Percentiles rank a stretch among this genome's conserved stretches.
phyloP scores from a whole-genome alignment of 1,140 invertebrate species.

The Planococcus citri region DNA sequence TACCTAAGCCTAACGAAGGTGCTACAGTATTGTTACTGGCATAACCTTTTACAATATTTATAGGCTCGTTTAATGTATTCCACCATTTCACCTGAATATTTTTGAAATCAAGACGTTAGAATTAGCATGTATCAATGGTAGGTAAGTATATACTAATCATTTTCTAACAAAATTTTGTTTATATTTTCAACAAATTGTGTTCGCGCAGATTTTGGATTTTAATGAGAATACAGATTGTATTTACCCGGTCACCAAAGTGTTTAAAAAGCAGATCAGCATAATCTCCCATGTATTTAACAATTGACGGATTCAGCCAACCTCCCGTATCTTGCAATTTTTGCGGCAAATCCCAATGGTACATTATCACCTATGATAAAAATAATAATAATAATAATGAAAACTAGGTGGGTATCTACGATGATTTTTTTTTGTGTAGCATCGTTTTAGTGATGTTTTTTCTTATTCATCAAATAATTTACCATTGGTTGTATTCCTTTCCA shows the following conservation, averaged over 20 bases:
- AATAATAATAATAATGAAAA: too few relatives aligned
- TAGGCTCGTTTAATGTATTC: constrained; percentile 58
- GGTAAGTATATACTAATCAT: neutral
- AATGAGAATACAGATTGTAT: neutral
- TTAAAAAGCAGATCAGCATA: constrained; percentile 40
- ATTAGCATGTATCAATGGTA: too few relatives aligned
- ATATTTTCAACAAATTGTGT: too few relatives aligned
- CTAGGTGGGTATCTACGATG: neutral
- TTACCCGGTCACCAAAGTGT: constrained; percentile 37
- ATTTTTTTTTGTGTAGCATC: neutral
- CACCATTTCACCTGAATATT: constrained; percentile 39
- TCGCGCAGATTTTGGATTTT: neutral
- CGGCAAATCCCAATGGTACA: constrained; percentile 44
- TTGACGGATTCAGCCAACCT: constrained; percentile 45
- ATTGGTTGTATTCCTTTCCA: constrained; percentile 40
- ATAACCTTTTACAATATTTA: constrained; percentile 49
- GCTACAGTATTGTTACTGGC: constrained; percentile 32
- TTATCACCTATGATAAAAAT: constrained; percentile 33
- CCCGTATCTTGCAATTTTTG: constrained; percentile 41
- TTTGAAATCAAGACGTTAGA: too few relatives aligned
- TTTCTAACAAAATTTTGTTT: neutral
- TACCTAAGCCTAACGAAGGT: constrained; percentile 33
- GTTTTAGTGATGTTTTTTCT: neutral
- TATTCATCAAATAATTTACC: constrained; percentile 31
- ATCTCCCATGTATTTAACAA: constrained; percentile 43